A percentile compares a stretch with the other conserved stretches of the same genome.
Conservation (phyloP, 2,888 invertebrate species). For the Machimus atricapillus region DNA sequence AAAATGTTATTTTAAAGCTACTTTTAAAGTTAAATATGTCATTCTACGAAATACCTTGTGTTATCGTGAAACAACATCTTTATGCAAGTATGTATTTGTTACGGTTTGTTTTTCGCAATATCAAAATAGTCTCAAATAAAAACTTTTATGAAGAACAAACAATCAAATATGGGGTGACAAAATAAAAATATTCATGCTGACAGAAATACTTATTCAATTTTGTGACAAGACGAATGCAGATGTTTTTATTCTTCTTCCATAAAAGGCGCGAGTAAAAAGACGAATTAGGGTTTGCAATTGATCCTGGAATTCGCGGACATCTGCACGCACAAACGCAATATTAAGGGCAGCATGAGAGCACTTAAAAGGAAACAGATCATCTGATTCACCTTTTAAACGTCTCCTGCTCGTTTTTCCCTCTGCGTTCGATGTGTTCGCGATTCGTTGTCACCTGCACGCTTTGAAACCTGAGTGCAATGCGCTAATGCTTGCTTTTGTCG, state of each 20-base stretch:
- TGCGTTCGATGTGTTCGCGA: neutral
- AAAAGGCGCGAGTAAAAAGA: neutral
- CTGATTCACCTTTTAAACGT: conserved; percentile 26
- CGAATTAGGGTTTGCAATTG: neutral
- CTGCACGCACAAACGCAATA: neutral
- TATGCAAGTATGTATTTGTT: no score
- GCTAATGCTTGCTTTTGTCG: neutral
- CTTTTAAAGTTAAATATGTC: no score
- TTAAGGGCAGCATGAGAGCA: neutral
- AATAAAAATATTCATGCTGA: neutral
- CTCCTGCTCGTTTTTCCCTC: conserved; percentile 26
- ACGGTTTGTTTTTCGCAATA: neutral
- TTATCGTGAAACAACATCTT: no score
- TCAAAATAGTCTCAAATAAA: neutral
- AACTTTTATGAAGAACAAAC: neutral
- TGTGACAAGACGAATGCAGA: neutral
- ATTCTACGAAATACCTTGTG: no score
- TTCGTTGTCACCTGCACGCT: conserved; percentile 24
- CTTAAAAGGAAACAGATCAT: conserved; percentile 34
- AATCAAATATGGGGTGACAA: neutral
- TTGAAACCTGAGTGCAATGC: conserved; percentile 2
- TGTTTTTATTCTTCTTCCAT: neutral
- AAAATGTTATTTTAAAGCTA: no score
- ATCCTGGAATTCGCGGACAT: neutral
- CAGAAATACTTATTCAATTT: neutral